Percentiles rank a stretch among this genome's conserved stretches.
Evolutionary conservation across 2,113 vertebrate species (phyloP).

Genomic region (Trichechus manatus): DNA sequence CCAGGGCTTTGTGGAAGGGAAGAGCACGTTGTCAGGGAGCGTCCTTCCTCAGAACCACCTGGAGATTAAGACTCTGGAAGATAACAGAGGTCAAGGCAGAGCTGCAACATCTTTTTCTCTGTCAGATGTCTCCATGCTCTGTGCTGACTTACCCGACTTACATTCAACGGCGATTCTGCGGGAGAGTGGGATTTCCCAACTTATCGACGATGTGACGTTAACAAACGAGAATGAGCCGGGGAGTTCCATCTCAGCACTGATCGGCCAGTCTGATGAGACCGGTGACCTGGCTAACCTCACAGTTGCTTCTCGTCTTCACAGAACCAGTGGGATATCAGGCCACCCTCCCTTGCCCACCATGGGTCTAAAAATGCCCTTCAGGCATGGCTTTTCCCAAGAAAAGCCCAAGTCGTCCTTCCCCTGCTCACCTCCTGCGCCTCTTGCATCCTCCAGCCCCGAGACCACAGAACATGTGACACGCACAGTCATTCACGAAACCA

Average conservation of each 20-base stretch:
- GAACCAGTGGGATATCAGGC: not conserved
- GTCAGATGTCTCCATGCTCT: constrained; percentile 54
- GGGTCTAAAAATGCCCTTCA: constrained; percentile 65
- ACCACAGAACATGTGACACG: constrained; percentile 88
- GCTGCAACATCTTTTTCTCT: constrained; percentile 74
- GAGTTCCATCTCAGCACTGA: constrained; percentile 93
- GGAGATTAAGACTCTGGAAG: constrained; percentile 57
- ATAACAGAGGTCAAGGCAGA: not conserved
- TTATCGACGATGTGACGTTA: constrained; percentile 94
- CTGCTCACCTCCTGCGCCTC: constrained; percentile 78
- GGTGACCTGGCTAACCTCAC: constrained; percentile 82
- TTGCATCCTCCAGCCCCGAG: constrained; percentile 87
- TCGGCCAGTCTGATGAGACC: constrained; percentile 91
- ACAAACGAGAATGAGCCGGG: constrained; percentile 89
- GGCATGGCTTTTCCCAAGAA: constrained; percentile 37
- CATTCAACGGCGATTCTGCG: constrained; percentile 87
- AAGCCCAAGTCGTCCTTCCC: constrained; percentile 66
- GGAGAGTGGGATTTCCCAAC: constrained; percentile 93
- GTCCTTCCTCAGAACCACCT: constrained; percentile 66
- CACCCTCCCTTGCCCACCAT: not conserved
- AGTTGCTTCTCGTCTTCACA: constrained; percentile 54
- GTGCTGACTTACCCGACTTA: constrained; percentile 74
- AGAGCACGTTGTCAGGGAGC: not conserved
- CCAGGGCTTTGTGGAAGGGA: not conserved
- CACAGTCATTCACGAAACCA: constrained; percentile 88